Evolutionary conservation across 1,140 invertebrate species (phyloP).

Genomic region (Caenorhabditis briggsae): DNA sequence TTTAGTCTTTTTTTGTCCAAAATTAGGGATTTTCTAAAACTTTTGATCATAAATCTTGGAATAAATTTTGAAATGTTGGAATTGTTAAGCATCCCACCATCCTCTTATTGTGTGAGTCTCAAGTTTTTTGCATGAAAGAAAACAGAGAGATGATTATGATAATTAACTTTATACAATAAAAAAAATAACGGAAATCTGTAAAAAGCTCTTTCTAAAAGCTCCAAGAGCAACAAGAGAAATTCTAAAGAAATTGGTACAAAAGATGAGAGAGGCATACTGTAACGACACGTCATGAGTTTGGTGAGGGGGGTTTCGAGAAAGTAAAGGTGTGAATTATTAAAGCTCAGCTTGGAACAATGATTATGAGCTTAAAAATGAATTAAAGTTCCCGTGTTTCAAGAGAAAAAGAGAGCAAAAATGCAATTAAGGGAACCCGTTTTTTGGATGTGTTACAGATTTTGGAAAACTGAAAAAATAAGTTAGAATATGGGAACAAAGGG

Average conservation of each 20-base stretch:
- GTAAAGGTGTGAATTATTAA: constrained; percentile 1
- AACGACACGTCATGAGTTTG: constrained; percentile 41
- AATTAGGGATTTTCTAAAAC: too few species aligned
- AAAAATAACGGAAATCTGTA: not conserved
- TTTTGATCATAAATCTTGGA: too few species aligned
- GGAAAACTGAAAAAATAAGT: constrained; percentile 1
- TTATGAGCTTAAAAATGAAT: not conserved
- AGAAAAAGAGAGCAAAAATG: constrained; percentile 1
- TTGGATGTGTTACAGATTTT: constrained; percentile 5
- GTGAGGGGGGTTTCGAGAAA: constrained; percentile 7
- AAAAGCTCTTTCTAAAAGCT: constrained; percentile 12
- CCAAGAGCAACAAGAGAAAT: not conserved
- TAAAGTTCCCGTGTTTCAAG: constrained; percentile 22
- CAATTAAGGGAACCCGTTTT: constrained; percentile 27
- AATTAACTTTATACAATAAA: not conserved
- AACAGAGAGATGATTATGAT: too few species aligned
- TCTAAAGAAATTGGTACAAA: constrained; percentile 9
- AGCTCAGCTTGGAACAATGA: constrained; percentile 6
- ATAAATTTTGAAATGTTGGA: too few species aligned
- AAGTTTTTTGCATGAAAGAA: too few species aligned
- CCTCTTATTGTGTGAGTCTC: not conserved
- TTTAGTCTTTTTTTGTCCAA: too few species aligned
- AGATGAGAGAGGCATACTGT: not conserved
- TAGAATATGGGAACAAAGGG: not conserved
- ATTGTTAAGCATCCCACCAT: too few species aligned